These are phyloP conservation scores for Pelodytes ibericus DNA, from an alignment of 2,797 vertebrate species.

Conservation along the genomic window DNA sequence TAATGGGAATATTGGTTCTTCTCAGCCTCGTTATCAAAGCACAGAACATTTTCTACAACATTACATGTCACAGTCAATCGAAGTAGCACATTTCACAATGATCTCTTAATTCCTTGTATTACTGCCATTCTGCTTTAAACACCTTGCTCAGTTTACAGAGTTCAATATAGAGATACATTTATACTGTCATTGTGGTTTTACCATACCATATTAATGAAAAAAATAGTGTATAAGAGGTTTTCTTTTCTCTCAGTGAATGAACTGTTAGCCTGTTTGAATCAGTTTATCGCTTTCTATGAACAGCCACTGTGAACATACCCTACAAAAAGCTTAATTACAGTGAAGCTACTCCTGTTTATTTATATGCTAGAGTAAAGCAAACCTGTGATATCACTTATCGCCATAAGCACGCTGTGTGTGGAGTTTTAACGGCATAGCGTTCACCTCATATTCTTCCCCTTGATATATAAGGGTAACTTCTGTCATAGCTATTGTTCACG, in stretches of 20 bases:
- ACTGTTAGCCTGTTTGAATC: neutral
- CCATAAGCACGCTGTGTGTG: neutral
- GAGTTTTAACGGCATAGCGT: neutral
- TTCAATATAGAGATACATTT: no score
- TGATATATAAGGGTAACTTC: conserved; percentile 27
- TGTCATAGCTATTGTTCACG: conserved; percentile 3
- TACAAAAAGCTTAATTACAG: neutral
- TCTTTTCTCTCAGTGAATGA: neutral
- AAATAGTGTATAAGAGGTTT: neutral
- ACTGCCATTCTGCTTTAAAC: no score
- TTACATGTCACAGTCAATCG: no score
- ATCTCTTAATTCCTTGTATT: no score
- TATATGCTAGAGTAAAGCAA: conserved; percentile 1
- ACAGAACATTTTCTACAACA: no score
- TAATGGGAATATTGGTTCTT: no score
- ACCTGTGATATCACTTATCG: conserved; percentile 18
- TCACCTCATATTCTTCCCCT: neutral
- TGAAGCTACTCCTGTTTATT: neutral
- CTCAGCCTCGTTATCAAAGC: no score
- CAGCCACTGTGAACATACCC: neutral
- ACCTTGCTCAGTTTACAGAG: no score
- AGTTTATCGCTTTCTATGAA: neutral
- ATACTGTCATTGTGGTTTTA: no score
- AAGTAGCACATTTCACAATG: no score
- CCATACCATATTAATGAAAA: no score